phyloP scores from a whole-genome alignment of 2,888 invertebrate genomes.

The Aelia acuminata region DNA sequence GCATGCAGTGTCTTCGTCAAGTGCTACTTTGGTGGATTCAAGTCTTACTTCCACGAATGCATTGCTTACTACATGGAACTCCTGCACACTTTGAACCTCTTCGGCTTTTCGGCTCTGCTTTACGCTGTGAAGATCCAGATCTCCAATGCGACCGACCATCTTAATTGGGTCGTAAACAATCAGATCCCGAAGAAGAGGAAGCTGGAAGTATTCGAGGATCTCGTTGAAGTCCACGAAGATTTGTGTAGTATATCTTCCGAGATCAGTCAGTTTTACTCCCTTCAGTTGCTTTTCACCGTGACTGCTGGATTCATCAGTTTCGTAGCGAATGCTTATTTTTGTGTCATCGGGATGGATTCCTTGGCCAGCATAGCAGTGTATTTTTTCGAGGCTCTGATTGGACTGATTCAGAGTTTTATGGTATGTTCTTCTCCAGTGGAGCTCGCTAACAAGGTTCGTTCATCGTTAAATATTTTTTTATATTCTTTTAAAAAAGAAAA shows the following conservation, averaged over 20 bases:
- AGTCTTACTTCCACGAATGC: neutral
- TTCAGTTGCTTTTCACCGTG: constrained; percentile 11
- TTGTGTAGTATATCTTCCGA: constrained; percentile 7
- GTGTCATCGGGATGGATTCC: neutral
- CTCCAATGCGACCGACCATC: neutral
- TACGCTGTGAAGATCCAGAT: neutral
- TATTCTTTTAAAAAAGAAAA: no score
- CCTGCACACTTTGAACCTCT: neutral
- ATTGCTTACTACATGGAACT: constrained; percentile 7
- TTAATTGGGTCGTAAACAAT: neutral
- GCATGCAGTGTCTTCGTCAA: neutral
- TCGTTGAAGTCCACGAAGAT: constrained; percentile 29
- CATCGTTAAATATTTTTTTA: neutral
- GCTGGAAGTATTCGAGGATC: neutral
- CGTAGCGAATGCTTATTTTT: neutral
- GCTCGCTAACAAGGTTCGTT: neutral
- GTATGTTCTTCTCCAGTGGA: neutral
- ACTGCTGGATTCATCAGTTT: constrained; percentile 25
- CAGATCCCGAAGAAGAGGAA: neutral
- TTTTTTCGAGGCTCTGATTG: neutral
- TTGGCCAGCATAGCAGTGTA: neutral
- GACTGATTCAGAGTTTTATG: neutral
- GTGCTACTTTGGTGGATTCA: neutral
- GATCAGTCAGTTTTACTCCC: neutral
- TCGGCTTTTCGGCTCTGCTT: neutral